Evolutionary conservation across 2,888 invertebrate species (phyloP).

Genomic region (Drosophila neotestacea): DNA sequence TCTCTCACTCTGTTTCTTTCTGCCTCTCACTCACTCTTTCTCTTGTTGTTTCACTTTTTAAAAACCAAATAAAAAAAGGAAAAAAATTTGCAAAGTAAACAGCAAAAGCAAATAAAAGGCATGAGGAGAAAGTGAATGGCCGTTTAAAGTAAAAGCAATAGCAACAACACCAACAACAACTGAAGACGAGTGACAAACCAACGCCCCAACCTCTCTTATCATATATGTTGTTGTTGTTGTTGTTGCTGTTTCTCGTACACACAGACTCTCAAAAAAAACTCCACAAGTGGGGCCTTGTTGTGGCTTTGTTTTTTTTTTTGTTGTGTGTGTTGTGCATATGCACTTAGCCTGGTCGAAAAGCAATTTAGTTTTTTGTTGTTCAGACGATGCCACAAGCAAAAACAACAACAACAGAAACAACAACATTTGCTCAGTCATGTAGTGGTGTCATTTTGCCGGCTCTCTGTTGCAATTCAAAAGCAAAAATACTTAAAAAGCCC

Average conservation of each 20-base stretch:
- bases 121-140: conserved; percentile 75
- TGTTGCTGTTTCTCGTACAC: not conserved
- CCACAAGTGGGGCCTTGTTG: conserved; percentile 26
- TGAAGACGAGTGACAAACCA: conserved; percentile 63
- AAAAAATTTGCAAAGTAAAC: conserved; percentile 74
- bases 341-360: conserved; percentile 34
- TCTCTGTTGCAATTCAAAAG: conserved; percentile 60
- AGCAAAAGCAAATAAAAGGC: conserved; percentile 56
- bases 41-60: conserved; percentile 46
- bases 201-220: conserved; percentile 63
- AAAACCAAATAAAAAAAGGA: conserved; percentile 29
- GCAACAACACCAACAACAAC: conserved; percentile 22
- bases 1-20: not conserved
- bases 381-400: conserved; percentile 18
- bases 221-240: conserved; percentile 20
- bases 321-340: conserved; percentile 17
- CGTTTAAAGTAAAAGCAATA: conserved; percentile 70
- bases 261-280: conserved; percentile 20
- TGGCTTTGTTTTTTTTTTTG: conserved; percentile 4
- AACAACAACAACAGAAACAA: conserved; percentile 3
- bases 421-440: conserved; percentile 53
- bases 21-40: not conserved
- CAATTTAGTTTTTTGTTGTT: conserved; percentile 46
- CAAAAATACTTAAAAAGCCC: conserved; percentile 43
- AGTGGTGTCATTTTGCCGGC: conserved; percentile 50